Evolutionary conservation across 2,113 vertebrate species (phyloP).

Genomic region (Hemicordylus capensis): DNA sequence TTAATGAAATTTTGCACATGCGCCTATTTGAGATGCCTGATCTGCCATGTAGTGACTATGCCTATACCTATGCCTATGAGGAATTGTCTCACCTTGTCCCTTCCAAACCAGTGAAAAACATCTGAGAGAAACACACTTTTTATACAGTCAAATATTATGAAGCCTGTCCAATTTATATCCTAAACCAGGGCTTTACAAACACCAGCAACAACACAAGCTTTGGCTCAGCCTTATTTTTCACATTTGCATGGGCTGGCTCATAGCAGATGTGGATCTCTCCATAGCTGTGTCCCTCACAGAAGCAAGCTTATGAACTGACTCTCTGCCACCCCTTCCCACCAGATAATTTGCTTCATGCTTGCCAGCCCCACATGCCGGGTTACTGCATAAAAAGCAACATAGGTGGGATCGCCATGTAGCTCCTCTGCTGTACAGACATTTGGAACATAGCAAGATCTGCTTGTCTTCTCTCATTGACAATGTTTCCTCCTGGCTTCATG

Average conservation of each 20-base stretch:
- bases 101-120: too few species aligned
- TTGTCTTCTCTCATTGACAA: neutral
- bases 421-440: neutral
- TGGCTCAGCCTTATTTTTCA: neutral
- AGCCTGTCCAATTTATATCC: too few species aligned
- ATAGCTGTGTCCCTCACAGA: neutral
- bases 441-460: neutral
- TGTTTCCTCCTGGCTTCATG: neutral
- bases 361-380: neutral
- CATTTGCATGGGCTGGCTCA: neutral
- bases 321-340: neutral
- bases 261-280: neutral
- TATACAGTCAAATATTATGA: neutral
- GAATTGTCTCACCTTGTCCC: too few species aligned
- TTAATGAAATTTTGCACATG: too few species aligned
- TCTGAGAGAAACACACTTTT: too few species aligned
- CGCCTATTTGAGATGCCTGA: too few species aligned
- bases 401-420: neutral
- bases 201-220: neutral
- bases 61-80: too few species aligned
- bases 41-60: too few species aligned
- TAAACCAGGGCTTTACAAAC: neutral
- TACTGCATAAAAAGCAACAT: neutral
- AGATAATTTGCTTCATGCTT: neutral
- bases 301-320: neutral